Conservation (phyloP, 2,888 invertebrate species). For the Zygogramma bicolorata region DNA sequence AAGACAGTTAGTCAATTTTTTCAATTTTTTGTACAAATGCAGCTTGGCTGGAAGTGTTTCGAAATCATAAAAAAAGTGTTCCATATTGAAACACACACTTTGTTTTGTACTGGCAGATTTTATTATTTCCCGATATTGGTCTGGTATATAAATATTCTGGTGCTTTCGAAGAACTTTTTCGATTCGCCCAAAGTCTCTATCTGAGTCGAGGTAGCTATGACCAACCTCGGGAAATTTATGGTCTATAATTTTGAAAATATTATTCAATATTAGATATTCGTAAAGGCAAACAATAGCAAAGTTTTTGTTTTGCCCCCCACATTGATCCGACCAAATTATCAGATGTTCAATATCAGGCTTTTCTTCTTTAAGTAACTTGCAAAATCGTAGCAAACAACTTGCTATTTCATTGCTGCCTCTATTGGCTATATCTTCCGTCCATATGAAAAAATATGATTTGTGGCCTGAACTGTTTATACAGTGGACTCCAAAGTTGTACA, state of each 20-base stretch:
- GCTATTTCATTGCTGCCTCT: background rate
- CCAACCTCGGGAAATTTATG: conserved; percentile 16
- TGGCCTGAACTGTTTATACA: conserved; percentile 12
- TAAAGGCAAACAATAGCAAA: background rate
- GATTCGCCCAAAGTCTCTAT: conserved; percentile 3
- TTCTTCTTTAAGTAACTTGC: conserved; percentile 4
- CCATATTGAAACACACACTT: too few relatives aligned
- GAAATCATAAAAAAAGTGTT: too few relatives aligned
- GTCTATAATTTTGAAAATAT: background rate
- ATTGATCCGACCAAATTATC: background rate
- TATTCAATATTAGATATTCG: background rate
- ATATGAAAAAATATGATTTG: background rate
- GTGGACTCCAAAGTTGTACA: conserved; percentile 39
- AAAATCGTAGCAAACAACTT: too few relatives aligned
- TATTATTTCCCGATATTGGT: background rate
- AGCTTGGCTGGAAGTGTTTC: background rate
- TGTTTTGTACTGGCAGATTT: too few relatives aligned
- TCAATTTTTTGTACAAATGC: background rate
- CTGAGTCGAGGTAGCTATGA: conserved; percentile 10
- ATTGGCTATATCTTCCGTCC: background rate
- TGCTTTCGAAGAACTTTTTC: conserved; percentile 5
- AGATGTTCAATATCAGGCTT: background rate
- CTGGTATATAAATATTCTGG: background rate
- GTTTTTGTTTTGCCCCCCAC: conserved; percentile 1
- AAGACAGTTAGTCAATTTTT: background rate